Conservation (phyloP, 2,888 invertebrate species). For the Mamestra brassicae region DNA sequence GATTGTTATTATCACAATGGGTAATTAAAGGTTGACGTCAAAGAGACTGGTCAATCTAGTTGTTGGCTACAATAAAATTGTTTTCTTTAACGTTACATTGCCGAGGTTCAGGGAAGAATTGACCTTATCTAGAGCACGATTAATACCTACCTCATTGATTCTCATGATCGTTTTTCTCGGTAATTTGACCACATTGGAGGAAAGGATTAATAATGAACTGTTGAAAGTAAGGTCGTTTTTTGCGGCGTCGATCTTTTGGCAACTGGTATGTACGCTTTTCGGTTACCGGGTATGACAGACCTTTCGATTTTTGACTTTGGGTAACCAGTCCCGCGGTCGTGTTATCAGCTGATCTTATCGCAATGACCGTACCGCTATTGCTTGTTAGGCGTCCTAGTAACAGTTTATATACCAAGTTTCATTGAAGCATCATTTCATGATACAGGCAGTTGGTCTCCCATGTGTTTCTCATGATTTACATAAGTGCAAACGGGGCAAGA, state of each 20-base stretch:
- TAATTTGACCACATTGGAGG: constrained; percentile 4
- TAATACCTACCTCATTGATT: neutral
- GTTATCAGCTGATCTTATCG: neutral
- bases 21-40: constrained; percentile 74
- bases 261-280: neutral
- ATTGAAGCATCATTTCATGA: too few relatives aligned
- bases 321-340: neutral
- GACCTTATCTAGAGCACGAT: neutral
- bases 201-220: neutral
- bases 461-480: too few relatives aligned
- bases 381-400: too few relatives aligned
- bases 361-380: too few relatives aligned
- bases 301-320: neutral
- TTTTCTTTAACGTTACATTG: constrained; percentile 17
- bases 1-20: constrained; percentile 71
- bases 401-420: too few relatives aligned
- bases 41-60: constrained; percentile 36
- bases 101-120: constrained; percentile 1
- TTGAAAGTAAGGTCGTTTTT: neutral
- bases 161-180: neutral
- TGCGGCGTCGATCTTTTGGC: neutral
- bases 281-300: neutral
- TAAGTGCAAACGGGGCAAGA: neutral
- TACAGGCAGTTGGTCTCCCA: neutral
- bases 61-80: constrained; percentile 12